Conservation (phyloP, 2,888 invertebrate genomes). For the Microctonus aethiopoides region DNA sequence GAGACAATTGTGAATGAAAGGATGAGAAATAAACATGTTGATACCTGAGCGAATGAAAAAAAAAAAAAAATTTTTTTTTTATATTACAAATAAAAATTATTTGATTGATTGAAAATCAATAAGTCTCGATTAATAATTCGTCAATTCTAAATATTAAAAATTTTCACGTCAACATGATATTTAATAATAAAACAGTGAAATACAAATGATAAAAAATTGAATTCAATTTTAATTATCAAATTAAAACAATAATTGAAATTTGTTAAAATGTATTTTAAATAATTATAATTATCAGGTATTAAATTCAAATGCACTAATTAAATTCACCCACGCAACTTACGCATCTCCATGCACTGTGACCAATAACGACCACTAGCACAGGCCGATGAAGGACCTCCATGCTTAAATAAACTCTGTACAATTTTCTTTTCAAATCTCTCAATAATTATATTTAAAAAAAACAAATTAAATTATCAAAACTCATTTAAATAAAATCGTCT, state of each 20-base stretch:
- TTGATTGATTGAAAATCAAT: not conserved
- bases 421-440: not conserved
- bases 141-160: too few relatives aligned
- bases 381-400: constrained; percentile 56
- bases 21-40: constrained; percentile 41
- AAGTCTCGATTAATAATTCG: not conserved
- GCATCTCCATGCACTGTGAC: constrained; percentile 43
- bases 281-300: constrained; percentile 1
- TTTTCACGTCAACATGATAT: too few relatives aligned
- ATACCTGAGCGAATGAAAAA: constrained; percentile 40
- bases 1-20: constrained; percentile 43
- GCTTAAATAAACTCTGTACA: not conserved
- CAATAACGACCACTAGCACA: constrained; percentile 46
- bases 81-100: not conserved
- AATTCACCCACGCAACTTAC: constrained; percentile 50
- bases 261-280: not conserved
- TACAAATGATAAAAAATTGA: too few relatives aligned
- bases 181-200: not conserved
- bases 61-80: not conserved
- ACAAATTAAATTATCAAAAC: not conserved
- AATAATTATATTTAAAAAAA: not conserved
- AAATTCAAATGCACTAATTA: constrained; percentile 1
- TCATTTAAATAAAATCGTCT: not conserved
- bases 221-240: not conserved
- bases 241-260: not conserved